Conservation (phyloP, 2,888 invertebrate genomes). For the Folsomia manolachei region DNA sequence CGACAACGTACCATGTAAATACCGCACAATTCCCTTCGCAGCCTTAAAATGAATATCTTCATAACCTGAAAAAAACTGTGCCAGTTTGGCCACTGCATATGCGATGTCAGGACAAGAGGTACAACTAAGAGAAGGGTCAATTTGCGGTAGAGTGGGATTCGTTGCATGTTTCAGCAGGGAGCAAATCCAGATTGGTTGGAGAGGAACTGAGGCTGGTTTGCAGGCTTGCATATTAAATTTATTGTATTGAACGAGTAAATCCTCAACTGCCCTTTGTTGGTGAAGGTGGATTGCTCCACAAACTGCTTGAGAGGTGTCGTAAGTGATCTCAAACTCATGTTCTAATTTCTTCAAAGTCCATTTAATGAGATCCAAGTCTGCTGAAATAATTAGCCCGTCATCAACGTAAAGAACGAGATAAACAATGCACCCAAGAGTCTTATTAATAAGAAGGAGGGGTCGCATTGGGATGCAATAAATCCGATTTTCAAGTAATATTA, state of each 20-base stretch:
- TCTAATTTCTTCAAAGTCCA: not conserved
- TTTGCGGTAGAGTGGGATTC: conserved; percentile 35
- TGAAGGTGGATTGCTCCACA: conserved; percentile 23
- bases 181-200: not conserved
- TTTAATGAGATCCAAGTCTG: not conserved
- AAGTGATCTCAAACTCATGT: conserved; percentile 20
- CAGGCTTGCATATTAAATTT: conserved; percentile 29
- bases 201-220: conserved; percentile 14
- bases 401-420: conserved; percentile 44
- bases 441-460: no score
- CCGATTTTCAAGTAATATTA: no score
- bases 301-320: not conserved
- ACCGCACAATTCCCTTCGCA: conserved; percentile 39
- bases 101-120: conserved; percentile 47
- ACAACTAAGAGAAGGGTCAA: conserved; percentile 36
- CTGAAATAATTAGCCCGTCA: conserved; percentile 32
- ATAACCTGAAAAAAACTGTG: conserved; percentile 42
- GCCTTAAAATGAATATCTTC: conserved; percentile 36
- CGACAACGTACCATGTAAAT: conserved; percentile 16
- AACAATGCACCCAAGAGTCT: not conserved
- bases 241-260: conserved; percentile 17
- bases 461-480: not conserved
- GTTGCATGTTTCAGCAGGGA: no score
- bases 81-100: conserved; percentile 38
- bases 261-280: conserved; percentile 14